Evolutionary conservation across 2,113 vertebrate genomes (phyloP).

Genomic region (Mus spicilegus): DNA sequence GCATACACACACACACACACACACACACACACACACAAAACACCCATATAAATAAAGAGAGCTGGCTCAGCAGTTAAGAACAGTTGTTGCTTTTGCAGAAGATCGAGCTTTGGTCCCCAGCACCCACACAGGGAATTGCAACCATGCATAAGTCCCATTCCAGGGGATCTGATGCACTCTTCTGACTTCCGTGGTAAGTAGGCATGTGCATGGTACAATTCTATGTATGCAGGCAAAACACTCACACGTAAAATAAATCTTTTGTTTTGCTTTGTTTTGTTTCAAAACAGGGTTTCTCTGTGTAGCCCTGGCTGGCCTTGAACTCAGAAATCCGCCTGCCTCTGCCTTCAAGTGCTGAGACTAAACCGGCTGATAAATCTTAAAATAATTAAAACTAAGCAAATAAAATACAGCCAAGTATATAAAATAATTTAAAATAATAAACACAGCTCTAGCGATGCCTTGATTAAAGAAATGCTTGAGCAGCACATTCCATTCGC

Average conservation of each 20-base stretch:
- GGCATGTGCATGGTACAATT: background rate
- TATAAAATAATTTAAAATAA: background rate
- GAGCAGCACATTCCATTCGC: background rate
- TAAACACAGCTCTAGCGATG: slow-evolving; percentile 20
- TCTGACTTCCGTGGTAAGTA: background rate
- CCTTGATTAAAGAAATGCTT: background rate
- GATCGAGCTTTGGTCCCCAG: background rate
- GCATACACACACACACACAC: background rate
- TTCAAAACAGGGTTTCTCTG: too few species aligned
- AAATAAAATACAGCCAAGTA: background rate
- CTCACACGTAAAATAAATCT: background rate
- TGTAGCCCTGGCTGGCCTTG: too few species aligned
- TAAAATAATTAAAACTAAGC: background rate
- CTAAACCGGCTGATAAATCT: background rate
- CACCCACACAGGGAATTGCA: background rate
- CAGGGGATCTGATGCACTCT: background rate
- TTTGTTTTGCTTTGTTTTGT: background rate
- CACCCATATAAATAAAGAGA: background rate
- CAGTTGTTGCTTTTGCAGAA: background rate
- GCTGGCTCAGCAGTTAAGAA: background rate
- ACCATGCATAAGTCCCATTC: background rate
- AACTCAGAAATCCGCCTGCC: too few species aligned
- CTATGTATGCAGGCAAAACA: background rate
- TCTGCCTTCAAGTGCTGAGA: too few species aligned
- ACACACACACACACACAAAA: background rate